Evolutionary conservation across 2,888 invertebrate species (phyloP).

Genomic region (Cistogaster globosa): DNA sequence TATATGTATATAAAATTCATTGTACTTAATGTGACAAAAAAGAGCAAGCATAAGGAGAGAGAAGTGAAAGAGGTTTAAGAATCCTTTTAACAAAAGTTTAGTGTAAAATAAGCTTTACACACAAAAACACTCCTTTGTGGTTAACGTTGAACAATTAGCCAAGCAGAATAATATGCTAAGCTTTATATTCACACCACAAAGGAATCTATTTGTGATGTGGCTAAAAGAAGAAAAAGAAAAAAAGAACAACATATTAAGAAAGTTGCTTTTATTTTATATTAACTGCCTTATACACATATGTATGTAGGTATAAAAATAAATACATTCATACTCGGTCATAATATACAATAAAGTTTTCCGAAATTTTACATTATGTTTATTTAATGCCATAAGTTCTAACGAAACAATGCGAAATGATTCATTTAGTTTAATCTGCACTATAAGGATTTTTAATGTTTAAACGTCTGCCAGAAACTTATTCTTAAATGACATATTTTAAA

Average conservation of each 20-base stretch:
- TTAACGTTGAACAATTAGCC: constrained; percentile 69
- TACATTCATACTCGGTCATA: constrained; percentile 7
- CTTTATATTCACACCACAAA: constrained; percentile 68
- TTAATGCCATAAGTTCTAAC: constrained; percentile 58
- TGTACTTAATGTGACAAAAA: constrained; percentile 22
- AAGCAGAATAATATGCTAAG: constrained; percentile 69
- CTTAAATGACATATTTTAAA: too few relatives aligned
- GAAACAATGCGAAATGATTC: constrained; percentile 54
- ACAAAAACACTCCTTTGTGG: constrained; percentile 69
- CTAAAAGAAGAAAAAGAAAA: constrained; percentile 8
- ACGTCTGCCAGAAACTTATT: not conserved
- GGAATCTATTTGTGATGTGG: constrained; percentile 61
- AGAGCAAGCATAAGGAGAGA: not conserved
- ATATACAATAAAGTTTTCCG: constrained; percentile 29
- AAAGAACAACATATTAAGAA: constrained; percentile 28
- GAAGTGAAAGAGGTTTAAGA: not conserved
- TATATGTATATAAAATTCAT: constrained; percentile 5
- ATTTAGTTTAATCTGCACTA: constrained; percentile 17
- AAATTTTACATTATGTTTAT: constrained; percentile 53
- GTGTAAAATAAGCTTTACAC: constrained; percentile 66
- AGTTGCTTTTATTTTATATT: constrained; percentile 11
- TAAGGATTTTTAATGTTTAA: not conserved
- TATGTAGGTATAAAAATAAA: not conserved
- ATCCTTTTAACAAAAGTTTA: constrained; percentile 57
- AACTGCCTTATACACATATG: constrained; percentile 11